These are phyloP conservation scores for Aphidoletes aphidimyza DNA, from an alignment of 2,888 invertebrate genomes.

Conservation along the genomic window DNA sequence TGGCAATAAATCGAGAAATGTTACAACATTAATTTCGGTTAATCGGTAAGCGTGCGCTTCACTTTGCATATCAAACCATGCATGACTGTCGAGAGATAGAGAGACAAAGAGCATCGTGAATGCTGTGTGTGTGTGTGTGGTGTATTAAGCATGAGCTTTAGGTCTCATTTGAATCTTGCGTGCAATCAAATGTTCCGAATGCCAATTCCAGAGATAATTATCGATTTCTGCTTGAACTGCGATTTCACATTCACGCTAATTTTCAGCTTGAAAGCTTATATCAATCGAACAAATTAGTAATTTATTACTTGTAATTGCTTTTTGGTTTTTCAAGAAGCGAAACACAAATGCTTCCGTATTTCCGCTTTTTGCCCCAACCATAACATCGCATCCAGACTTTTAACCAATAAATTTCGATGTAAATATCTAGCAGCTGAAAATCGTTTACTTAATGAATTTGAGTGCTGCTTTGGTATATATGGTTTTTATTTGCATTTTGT, in stretches of 20 bases:
- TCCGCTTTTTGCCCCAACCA: neutral
- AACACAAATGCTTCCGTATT: neutral
- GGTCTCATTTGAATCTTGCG: no score
- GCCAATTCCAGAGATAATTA: constrained; percentile 31
- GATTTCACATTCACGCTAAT: constrained; percentile 38
- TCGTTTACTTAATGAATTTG: neutral
- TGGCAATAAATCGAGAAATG: constrained; percentile 26
- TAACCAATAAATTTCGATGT: neutral
- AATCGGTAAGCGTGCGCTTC: constrained; percentile 12
- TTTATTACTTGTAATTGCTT: constrained; percentile 26
- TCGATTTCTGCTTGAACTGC: constrained; percentile 47
- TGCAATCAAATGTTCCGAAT: no score
- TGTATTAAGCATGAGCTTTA: no score
- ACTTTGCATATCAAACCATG: constrained; percentile 50
- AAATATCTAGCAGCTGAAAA: neutral
- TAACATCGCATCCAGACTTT: neutral
- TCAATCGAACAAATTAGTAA: constrained; percentile 48
- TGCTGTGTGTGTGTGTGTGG: no score
- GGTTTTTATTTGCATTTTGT: constrained; percentile 35
- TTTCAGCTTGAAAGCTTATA: constrained; percentile 31
- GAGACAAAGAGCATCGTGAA: neutral
- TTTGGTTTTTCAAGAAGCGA: constrained; percentile 12
- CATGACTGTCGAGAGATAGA: neutral
- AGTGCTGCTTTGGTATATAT: neutral
- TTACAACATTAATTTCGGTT: constrained; percentile 39